phyloP scores from a whole-genome alignment of 1,140 invertebrate genomes.

The Trachymyrmex cornetzi region DNA sequence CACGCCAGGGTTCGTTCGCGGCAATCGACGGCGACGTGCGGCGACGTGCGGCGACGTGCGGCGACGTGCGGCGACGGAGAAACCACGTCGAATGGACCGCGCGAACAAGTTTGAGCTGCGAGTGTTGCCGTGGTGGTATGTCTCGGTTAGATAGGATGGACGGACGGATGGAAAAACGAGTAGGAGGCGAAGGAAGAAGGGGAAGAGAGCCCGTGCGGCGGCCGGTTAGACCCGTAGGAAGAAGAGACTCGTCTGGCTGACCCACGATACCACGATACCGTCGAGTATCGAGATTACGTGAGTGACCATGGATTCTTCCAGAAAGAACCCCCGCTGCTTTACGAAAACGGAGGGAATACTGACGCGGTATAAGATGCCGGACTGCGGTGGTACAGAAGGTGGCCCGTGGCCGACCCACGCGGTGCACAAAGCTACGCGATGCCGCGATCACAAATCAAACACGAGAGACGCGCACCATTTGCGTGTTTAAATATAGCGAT shows the following conservation, averaged over 20 bases:
- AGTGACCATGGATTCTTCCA: not conserved
- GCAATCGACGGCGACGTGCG: conserved; percentile 3
- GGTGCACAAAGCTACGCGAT: not conserved
- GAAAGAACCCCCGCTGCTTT: not conserved
- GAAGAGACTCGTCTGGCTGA: conserved; percentile 61
- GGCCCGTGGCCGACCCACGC: not conserved
- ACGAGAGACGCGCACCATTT: conserved; percentile 37
- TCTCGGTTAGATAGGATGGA: conserved; percentile 57
- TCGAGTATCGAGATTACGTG: not conserved
- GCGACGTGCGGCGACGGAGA: conserved; percentile 1
- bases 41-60: conserved; percentile 4
- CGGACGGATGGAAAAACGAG: conserved; percentile 44
- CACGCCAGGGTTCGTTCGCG: conserved; percentile 33
- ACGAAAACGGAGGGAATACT: conserved; percentile 4
- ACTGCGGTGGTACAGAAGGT: not conserved
- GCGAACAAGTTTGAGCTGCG: conserved; percentile 24
- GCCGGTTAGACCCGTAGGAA: conserved; percentile 56
- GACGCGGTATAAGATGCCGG: conserved; percentile 13
- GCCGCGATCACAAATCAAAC: conserved; percentile 46
- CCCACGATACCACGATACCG: conserved; percentile 20
- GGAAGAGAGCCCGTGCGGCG: not conserved
- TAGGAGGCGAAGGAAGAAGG: conserved; percentile 28
- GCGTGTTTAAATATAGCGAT: conserved; percentile 54
- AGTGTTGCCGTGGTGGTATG: conserved; percentile 31
- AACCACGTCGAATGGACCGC: conserved; percentile 63